Base-by-base conservation (phyloP, 2,113 vertebrate genomes). In the Reinhardtius hippoglossoides region DNA sequence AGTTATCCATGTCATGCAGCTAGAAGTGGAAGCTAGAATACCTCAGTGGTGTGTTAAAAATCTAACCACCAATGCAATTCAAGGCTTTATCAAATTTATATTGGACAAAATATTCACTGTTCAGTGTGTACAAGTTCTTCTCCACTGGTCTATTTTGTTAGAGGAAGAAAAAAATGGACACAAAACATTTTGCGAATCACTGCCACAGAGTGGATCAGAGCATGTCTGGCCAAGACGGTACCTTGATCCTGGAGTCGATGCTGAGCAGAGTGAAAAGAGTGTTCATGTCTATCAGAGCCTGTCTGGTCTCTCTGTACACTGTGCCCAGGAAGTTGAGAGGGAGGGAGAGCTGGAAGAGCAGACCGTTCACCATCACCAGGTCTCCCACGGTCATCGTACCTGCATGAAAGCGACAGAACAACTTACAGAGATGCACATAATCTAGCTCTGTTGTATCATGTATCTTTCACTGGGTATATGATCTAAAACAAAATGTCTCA, bases 211-310 rank as follows among this genome's bases (percentile, higher is more conserved):
- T 14, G 15, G 13, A 54, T 20, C 60, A 37, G 48, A n/a, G 16
- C 5, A 63, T 74, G 71, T 74, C 81, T 67, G 40, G 63, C 18
- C 1, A 24, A 84, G 67, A 67, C 58, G 92, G 96, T 95, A 99
- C 98, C 96, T 99, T 99, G 91, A 99, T 98, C 92, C 94, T 97
- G 52, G 97, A 96, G 92, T 99, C 95, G 60, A 99, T 85, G 59
- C 89, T 97, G 83, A 99, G 97, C 76, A 99, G 94, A 0, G 97
- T 98, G 89, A 99, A 99, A 75, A 99, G 94, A 44, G 96, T 97
- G 88, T 99, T 96, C 98, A 99, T 99, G 90, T 99, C 98, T 74
- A 99, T 98, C 48, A 99, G 96, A 2, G 98, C 97, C 94, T 99
- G 98, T 78, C 98, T 94, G 55, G 98, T 99, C 92, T 99, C 98